Conservation (phyloP, 2,797 vertebrate species). For the Monodelphis domestica region DNA sequence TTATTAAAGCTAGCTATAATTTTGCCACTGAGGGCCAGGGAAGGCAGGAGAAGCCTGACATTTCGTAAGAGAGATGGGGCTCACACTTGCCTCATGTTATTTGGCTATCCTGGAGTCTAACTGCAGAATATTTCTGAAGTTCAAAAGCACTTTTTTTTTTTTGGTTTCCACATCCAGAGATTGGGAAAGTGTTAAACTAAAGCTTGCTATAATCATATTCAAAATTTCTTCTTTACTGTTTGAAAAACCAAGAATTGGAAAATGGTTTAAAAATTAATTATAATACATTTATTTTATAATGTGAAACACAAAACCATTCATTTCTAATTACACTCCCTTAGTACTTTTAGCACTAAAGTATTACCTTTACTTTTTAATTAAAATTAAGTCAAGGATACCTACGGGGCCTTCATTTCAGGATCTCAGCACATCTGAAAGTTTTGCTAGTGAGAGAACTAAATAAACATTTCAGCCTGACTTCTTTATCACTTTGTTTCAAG, state of each 20-base stretch:
- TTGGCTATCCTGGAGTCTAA: neutral
- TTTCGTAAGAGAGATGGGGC: neutral
- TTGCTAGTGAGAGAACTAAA: slow-evolving; percentile 34
- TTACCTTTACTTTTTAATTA: slow-evolving; percentile 57
- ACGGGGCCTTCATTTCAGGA: slow-evolving; percentile 7
- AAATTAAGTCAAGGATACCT: slow-evolving; percentile 60
- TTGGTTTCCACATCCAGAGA: neutral
- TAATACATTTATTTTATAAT: slow-evolving; percentile 39
- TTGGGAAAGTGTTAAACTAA: neutral
- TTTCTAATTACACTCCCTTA: neutral
- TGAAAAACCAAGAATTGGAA: slow-evolving; percentile 27
- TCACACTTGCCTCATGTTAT: neutral
- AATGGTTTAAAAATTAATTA: slow-evolving; percentile 37
- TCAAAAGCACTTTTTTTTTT: neutral
- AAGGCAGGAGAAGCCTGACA: neutral
- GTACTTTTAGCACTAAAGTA: slow-evolving; percentile 24
- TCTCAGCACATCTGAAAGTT: slow-evolving; percentile 52
- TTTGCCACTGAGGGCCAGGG: neutral
- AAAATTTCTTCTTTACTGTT: slow-evolving; percentile 14
- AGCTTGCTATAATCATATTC: slow-evolving; percentile 6
- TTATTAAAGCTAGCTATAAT: neutral
- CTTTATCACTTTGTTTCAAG: slow-evolving; percentile 23
- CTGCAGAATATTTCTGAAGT: neutral
- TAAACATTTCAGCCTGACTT: slow-evolving; percentile 53
- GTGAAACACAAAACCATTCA: slow-evolving; percentile 8